phyloP scores from a whole-genome alignment of 2,888 invertebrate species.

The Drosophila acutilabella region DNA sequence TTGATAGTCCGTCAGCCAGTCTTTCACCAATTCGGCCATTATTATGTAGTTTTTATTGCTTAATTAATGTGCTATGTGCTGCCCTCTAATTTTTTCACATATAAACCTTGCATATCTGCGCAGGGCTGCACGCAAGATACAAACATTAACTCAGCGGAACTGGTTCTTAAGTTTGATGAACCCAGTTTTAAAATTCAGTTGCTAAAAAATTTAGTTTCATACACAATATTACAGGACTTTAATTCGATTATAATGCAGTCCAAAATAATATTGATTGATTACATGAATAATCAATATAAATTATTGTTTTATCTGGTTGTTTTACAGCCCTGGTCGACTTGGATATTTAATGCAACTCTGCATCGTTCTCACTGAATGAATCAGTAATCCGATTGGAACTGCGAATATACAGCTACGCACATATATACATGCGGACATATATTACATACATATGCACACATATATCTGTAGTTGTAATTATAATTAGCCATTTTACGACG shows the following conservation, averaged over 20 bases:
- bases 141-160: conserved; percentile 42
- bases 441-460: conserved; percentile 26
- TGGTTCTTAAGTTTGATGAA: conserved; percentile 10
- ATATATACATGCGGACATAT: conserved; percentile 19
- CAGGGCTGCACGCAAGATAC: conserved; percentile 50
- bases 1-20: conserved; percentile 93
- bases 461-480: conserved; percentile 56
- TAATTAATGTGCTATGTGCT: conserved; percentile 66
- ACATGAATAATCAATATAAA: too few species aligned
- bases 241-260: too few species aligned
- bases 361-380: conserved; percentile 46
- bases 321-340: conserved; percentile 46
- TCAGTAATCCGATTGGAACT: conserved; percentile 48
- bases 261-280: too few species aligned
- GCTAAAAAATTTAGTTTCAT: neutral
- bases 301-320: neutral
- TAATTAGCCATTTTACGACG: conserved; percentile 75
- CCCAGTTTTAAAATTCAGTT: neutral
- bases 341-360: conserved; percentile 24
- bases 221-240: too few species aligned
- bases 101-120: conserved; percentile 62
- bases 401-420: conserved; percentile 37
- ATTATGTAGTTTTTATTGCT: conserved; percentile 59
- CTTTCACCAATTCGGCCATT: conserved; percentile 88
- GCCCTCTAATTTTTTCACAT: conserved; percentile 62